Evolutionary conservation across 2,113 vertebrate species (phyloP).

Genomic region (Zosterops pallidus): DNA sequence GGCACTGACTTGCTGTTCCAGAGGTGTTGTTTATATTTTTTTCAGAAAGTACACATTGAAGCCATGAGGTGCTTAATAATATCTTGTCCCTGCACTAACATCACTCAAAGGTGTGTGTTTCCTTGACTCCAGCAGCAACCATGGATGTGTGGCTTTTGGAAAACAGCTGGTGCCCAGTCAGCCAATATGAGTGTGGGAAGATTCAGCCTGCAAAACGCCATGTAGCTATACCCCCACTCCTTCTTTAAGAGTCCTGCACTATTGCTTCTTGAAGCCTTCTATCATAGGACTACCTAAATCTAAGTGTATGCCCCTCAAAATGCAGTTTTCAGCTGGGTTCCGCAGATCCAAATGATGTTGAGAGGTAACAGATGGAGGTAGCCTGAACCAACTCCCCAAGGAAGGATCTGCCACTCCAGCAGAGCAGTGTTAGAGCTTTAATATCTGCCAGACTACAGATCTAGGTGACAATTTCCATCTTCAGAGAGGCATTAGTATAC

Average conservation of each 20-base stretch:
- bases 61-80: background rate
- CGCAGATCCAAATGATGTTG: background rate
- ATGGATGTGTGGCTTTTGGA: rapidly evolving
- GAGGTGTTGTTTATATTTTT: background rate
- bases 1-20: background rate
- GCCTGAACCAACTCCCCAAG: background rate
- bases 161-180: background rate
- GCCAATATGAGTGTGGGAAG: background rate
- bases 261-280: background rate
- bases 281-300: background rate
- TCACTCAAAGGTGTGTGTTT: rapidly evolving
- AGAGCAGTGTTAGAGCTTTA: background rate
- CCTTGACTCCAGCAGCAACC: background rate
- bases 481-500: background rate
- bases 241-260: background rate
- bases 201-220: background rate
- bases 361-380: background rate
- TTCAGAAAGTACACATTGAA: background rate
- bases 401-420: background rate
- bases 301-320: background rate
- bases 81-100: background rate
- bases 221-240: background rate
- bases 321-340: background rate
- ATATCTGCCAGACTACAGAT: background rate
- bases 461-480: background rate